Evolutionary conservation across 2,888 invertebrate genomes (phyloP), one percentile per base, ranked within the genome.

Genomic region (Lampropteryx suffumata): DNA sequence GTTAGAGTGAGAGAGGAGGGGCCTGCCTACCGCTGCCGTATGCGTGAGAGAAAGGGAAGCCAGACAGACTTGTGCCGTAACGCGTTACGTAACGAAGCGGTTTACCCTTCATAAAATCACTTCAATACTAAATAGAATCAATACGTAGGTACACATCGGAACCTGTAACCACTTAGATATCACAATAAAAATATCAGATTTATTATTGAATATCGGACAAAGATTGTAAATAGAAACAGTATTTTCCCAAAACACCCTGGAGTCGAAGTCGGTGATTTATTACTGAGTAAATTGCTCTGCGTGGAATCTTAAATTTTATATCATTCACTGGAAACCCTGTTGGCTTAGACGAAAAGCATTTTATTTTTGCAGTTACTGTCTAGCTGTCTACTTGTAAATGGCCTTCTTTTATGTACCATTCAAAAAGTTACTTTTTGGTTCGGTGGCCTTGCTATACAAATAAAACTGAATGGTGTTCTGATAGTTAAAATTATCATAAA

Each of bases 91-190:
- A n/a, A n/a, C n/a, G n/a, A n/a, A n/a, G n/a, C n/a, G n/a, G n/a
- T n/a, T n/a, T n/a, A n/a, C n/a, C n/a, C n/a, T n/a, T n/a, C n/a
- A n/a, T n/a, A n/a, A n/a, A n/a, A n/a, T n/a, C n/a, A n/a, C n/a
- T n/a, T n/a, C n/a, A n/a, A 70, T 59, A 67, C 66, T 66, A 73
- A 77, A 81, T 75, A 73, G 73, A 77, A 72, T 62, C 62, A 62
- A 60, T 61, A 55, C 62, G 57, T 59, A 61, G 62, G 17, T 17
- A 17, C 3, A 3, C 3, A 3, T 17, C 67, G 61, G 62, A 71
- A 64, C 69, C 52, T 28, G 30, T 28, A 44, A 39, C 34, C 34
- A 44, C 33, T 39, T 44, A 33, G 29, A 40, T 11, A 26, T 14
- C 45, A 37, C 37, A 14, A 37, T 37, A 26, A 30, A 46, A 11